Base-by-base conservation (phyloP, 1,140 invertebrate species). In the Nomia melanderi region DNA sequence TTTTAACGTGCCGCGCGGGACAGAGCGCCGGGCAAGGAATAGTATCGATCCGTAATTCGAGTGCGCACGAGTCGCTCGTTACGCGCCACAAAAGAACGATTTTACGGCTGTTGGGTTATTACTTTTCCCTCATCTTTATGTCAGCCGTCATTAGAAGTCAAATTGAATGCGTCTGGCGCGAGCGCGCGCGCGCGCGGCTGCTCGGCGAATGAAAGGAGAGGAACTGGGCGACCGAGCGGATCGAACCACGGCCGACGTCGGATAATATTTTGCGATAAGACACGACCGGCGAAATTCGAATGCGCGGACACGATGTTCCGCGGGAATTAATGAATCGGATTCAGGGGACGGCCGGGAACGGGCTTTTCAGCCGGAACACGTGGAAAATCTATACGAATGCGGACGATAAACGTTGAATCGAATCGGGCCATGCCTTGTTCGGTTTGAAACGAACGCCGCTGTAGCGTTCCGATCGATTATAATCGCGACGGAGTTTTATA, bases 41-140 rank as follows among this genome's bases (percentile, higher is more conserved):
- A 23, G 36, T 56, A 65, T 74, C 62, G 71, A 74, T 66, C n/a
- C 71, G 71, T 74, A 65, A 56, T 74, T 74, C 25, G 56, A 56
- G 36, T 14, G 62, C 20, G 27, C 44, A 25, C n/a, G n/a, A 33
- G 5, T 25, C 14, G 70, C 59, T 20, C 47, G 71, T 73, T 73
- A 54, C 12, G 8, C 33, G 47, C 17, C 50, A 73, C 60, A 73
- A 56, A 65, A 66, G 71, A 56, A 65, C 50, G 31, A 54, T 74
- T 65, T 74, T 65, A 74, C 33, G 62, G 25, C 47, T 56, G 50
- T 65, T n/a, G 71, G 44, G 12, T 73, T 73, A 73, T 73, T 65
- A 73, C 59, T 63, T 31, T 63, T 63, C 23, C 23, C 44, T 17
- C 39, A 23, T 27, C 29, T 72, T 73, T 73, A 25, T 20, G 59